Evolutionary conservation across 2,888 invertebrate species (phyloP).

Genomic region (Scrobipalpa costella): DNA sequence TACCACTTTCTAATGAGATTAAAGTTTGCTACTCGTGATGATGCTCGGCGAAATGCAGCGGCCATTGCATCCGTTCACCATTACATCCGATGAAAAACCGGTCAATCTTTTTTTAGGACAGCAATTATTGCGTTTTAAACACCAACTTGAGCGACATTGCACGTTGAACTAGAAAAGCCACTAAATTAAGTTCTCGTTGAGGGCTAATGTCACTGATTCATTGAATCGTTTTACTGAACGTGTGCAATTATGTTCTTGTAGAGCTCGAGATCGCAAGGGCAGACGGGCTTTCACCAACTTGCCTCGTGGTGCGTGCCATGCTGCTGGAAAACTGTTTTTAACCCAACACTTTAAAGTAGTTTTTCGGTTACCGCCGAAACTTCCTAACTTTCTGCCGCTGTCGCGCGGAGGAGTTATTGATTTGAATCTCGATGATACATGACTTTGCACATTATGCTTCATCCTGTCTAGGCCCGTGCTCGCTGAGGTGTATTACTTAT

Average conservation of each 20-base stretch:
- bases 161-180: slow-evolving; percentile 39
- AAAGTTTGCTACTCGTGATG: slow-evolving; percentile 59
- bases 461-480: slow-evolving; percentile 42
- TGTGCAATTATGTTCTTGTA: slow-evolving; percentile 68
- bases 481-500: slow-evolving; percentile 34
- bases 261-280: slow-evolving; percentile 74
- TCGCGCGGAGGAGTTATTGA: slow-evolving; percentile 62
- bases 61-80: slow-evolving; percentile 49
- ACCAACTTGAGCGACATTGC: slow-evolving; percentile 27
- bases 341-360: slow-evolving; percentile 51
- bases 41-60: slow-evolving; percentile 50
- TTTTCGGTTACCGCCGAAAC: slow-evolving; percentile 49
- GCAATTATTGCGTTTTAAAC: slow-evolving; percentile 20
- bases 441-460: slow-evolving; percentile 49
- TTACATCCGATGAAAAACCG: slow-evolving; percentile 50
- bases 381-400: slow-evolving; percentile 62
- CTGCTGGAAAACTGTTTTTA: slow-evolving; percentile 53
- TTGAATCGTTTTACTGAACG: slow-evolving; percentile 64
- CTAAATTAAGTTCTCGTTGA: slow-evolving; percentile 44
- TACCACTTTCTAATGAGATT: slow-evolving; percentile 75
- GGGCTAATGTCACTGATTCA: slow-evolving; percentile 55
- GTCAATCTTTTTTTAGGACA: slow-evolving; percentile 23
- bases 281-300: slow-evolving; percentile 73
- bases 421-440: slow-evolving; percentile 54
- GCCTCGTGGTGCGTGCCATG: slow-evolving; percentile 48